These are phyloP conservation scores for Nineta flava DNA, from an alignment of 2,888 invertebrate genomes.

Conservation along the genomic window DNA sequence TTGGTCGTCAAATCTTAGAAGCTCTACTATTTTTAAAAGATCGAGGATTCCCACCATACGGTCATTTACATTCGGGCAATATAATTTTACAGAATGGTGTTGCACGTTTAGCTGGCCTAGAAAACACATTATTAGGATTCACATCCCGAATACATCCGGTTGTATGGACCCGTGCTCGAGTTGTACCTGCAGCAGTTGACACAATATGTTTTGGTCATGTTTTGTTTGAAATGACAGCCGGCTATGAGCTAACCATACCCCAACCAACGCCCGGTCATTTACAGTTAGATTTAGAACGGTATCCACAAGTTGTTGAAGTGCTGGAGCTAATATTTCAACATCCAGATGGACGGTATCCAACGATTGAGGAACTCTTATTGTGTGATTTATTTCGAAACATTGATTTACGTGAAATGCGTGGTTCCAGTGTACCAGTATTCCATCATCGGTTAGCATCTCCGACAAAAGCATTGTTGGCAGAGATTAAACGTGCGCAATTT, in stretches of 20 bases:
- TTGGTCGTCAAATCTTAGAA: slow-evolving; percentile 77
- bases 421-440: slow-evolving; percentile 56
- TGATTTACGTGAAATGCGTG: slow-evolving; percentile 74
- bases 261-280: slow-evolving; percentile 59
- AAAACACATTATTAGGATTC: slow-evolving; percentile 70
- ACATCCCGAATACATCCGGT: slow-evolving; percentile 39
- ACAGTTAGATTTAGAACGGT: slow-evolving; percentile 47
- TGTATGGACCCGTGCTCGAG: slow-evolving; percentile 31
- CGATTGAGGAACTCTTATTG: slow-evolving; percentile 62
- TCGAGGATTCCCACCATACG: slow-evolving; percentile 73
- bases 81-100: slow-evolving; percentile 84
- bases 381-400: slow-evolving; percentile 79
- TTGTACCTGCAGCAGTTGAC: slow-evolving; percentile 38
- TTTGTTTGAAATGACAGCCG: slow-evolving; percentile 84
- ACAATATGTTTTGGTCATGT: slow-evolving; percentile 66
- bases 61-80: slow-evolving; percentile 81
- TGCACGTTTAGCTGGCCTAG: slow-evolving; percentile 76
- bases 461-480: slow-evolving; percentile 22
- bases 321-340: slow-evolving; percentile 63
- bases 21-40: slow-evolving; percentile 72
- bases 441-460: slow-evolving; percentile 18
- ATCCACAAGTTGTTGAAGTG: slow-evolving; percentile 63
- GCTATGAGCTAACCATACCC: slow-evolving; percentile 60
- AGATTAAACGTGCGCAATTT: slow-evolving; percentile 4
- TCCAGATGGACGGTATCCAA: slow-evolving; percentile 46